A percentile compares a stretch with the other conserved stretches of the same genome.
These are phyloP conservation scores for Mustela nigripes DNA, from an alignment of 2,113 vertebrate genomes.

Conservation along the genomic window DNA sequence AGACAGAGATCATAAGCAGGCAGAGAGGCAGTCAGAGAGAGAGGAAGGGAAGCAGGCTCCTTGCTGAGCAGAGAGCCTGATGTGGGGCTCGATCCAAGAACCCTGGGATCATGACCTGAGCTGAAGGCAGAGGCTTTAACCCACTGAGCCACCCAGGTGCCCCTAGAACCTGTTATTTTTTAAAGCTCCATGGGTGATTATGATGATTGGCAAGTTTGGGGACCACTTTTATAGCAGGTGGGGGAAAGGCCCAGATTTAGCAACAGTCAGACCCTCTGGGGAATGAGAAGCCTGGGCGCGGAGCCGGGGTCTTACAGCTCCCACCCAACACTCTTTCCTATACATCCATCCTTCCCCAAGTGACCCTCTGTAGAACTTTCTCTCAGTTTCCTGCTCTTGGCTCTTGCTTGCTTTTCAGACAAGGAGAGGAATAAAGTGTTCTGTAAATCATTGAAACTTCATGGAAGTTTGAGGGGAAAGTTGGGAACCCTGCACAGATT, in stretches of 20 bases:
- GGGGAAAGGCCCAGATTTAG: background rate
- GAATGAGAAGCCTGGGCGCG: rapidly evolving
- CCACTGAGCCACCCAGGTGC: too few relatives aligned
- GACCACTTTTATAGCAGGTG: background rate
- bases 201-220: background rate
- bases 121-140: too few relatives aligned
- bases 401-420: background rate
- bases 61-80: too few relatives aligned
- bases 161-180: background rate
- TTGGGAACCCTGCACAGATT: background rate
- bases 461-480: background rate
- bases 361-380: background rate
- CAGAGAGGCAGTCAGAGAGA: too few relatives aligned
- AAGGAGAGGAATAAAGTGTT: background rate
- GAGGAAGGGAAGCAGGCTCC: too few relatives aligned
- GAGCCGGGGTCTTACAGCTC: too few relatives aligned
- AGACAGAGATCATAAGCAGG: too few relatives aligned
- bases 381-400: background rate
- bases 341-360: background rate
- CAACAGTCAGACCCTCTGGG: too few relatives aligned
- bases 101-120: too few relatives aligned
- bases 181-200: background rate
- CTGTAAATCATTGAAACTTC: background rate
- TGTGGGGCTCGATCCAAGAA: too few relatives aligned
- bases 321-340: rapidly evolving